Evolutionary conservation across 2,888 invertebrate genomes (phyloP).

Genomic region (Argyra leucocephala): DNA sequence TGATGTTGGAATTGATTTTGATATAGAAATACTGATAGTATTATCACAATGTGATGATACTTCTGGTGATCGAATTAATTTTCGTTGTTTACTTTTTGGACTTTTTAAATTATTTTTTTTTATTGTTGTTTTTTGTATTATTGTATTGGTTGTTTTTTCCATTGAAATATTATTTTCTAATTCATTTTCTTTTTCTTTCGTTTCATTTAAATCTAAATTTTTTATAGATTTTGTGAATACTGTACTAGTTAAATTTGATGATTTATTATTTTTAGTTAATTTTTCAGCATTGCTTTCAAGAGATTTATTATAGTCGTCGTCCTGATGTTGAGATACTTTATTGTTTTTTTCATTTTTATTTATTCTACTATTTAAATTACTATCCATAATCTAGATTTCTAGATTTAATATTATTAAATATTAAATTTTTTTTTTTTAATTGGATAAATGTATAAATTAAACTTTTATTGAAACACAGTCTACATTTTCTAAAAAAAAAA

Average conservation of each 20-base stretch:
- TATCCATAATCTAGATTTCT: background rate
- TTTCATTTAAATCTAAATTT: background rate
- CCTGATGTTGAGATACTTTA: background rate
- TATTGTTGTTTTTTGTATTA: background rate
- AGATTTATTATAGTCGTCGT: background rate
- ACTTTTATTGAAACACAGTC: no score
- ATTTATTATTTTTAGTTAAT: background rate
- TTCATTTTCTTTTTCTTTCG: background rate
- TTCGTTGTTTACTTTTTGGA: conserved; percentile 13
- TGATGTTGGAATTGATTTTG: background rate
- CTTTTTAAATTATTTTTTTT: background rate
- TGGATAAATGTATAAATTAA: no score
- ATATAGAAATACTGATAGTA: background rate
- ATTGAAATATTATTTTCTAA: background rate
- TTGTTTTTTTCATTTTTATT: background rate
- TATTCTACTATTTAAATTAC: background rate
- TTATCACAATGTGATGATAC: conserved; percentile 8
- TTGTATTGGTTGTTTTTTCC: background rate
- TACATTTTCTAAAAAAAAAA: no score
- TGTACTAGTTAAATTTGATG: background rate
- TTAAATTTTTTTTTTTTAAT: background rate
- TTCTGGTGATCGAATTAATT: conserved; percentile 18
- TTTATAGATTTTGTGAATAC: no score
- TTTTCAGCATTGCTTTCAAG: background rate
- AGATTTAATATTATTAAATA: background rate